Base-by-base conservation (phyloP, 23 tunicate species). In the Botrylloides violaceus region DNA sequence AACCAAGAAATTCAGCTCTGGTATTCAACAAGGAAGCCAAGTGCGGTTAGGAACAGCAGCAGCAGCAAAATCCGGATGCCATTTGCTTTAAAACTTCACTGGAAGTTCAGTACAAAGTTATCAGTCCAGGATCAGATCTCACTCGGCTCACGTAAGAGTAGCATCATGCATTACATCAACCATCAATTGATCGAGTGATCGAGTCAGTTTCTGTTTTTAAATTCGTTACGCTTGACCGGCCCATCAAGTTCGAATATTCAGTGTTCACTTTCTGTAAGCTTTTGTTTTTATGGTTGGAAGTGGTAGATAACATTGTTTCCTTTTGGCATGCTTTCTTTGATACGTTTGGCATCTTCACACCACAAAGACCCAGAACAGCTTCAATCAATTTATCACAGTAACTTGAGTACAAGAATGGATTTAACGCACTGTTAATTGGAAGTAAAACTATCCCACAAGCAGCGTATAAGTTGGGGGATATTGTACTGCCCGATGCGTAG, bases 381-480 rank as follows among this genome's bases (percentile, higher is more conserved):
- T 15, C 53, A 15, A 43, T 43, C 12, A 63, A 19, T 63, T 28
- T 25, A 9, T 84, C 92, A 50, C 34, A 56, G 2, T 71, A 5
- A 0, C 81, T 77, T 5, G 84, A 32, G 62, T 85, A 85, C n/a
- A 85, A 57, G 9, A 79, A 38, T 2, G 94, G 94, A 49, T 85
- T 85, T 18, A 85, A 49, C 27, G 94, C 94, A 37, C 94, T 85
- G 77, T 85, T 85, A 26, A 85, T 74, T 6, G 94, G 94, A 32
- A 85, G 71, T 2, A 85, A 71, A 1, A 85, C 70, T 12, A 79
- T 79, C 15, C 94, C 94, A 4, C 80, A 65, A 29, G 79, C 72
- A 24, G 84, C 94, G 29, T 71, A 74, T 4, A 59, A 73, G 0
- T 28, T 26, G 2, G 61, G 57, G 38, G 59, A 59, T 21, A 73